A percentile compares a stretch with the other conserved stretches of the same genome.
Evolutionary conservation across 1,140 invertebrate genomes (phyloP).

Genomic region (Meloidogyne floridensis): DNA sequence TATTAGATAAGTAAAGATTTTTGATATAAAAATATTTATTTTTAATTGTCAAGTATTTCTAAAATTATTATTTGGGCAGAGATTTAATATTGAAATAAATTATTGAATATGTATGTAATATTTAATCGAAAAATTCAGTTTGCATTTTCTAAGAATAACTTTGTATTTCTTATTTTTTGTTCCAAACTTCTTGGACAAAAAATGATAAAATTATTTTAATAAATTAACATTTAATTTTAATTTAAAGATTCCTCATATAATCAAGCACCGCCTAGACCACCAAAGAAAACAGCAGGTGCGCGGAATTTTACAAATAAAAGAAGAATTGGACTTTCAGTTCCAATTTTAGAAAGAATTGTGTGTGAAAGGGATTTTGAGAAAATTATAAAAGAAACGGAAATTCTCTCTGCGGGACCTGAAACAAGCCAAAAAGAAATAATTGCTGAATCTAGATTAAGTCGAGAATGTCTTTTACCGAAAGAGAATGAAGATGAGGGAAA

Average conservation of each 20-base stretch:
- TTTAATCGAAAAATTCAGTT: no score
- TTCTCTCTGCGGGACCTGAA: neutral
- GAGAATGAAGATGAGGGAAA: neutral
- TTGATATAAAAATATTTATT: no score
- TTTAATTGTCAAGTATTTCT: no score
- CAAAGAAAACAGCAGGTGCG: neutral
- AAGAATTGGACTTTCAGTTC: neutral
- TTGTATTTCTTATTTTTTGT: no score
- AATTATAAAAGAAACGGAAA: conserved; percentile 17
- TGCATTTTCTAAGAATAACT: no score
- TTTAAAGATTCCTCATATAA: neutral
- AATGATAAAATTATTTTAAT: no score
- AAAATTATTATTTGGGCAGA: no score
- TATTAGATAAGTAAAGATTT: no score
- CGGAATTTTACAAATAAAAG: conserved; percentile 9
- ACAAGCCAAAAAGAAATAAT: conserved; percentile 13
- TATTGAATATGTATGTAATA: no score
- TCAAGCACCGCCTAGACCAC: neutral
- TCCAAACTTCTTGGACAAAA: no score
- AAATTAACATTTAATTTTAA: no score
- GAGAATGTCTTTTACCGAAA: neutral
- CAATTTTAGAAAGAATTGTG: neutral
- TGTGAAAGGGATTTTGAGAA: conserved; percentile 4
- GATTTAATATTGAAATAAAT: no score
- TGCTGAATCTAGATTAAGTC: neutral